phyloP scores from a whole-genome alignment of 2,113 vertebrate species.

The Tachuris rubrigastra region DNA sequence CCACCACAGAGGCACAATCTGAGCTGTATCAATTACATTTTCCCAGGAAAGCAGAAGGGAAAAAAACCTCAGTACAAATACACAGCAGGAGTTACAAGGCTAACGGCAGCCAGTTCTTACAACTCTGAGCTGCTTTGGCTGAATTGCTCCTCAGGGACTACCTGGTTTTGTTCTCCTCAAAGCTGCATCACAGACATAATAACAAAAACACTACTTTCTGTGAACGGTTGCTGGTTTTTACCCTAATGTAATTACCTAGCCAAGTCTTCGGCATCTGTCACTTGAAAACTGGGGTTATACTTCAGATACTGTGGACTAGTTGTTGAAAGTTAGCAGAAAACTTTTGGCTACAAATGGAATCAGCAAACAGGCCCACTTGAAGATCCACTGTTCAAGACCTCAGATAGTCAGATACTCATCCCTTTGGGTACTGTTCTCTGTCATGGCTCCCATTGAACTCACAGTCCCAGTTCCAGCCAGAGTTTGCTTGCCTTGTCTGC shows the following conservation, averaged over 20 bases:
- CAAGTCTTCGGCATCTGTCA: not conserved
- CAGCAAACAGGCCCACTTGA: not conserved
- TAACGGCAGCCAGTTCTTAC: not conserved
- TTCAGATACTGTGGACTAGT: not conserved
- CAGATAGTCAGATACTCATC: accelerated
- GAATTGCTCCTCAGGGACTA: not conserved
- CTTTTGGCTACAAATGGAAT: not conserved
- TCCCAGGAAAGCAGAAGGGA: not conserved
- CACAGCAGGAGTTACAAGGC: not conserved
- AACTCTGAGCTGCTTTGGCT: not conserved
- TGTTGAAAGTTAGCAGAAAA: not conserved
- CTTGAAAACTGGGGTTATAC: not conserved
- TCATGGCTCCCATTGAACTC: not conserved
- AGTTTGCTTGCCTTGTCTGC: not conserved
- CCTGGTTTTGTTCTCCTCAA: not conserved
- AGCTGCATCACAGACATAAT: not conserved
- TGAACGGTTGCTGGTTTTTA: not conserved
- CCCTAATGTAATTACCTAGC: not conserved
- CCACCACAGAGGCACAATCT: not conserved
- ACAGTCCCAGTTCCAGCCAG: not conserved
- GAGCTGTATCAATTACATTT: not conserved
- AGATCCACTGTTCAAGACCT: not conserved
- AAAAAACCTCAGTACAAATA: not conserved
- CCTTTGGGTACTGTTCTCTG: not conserved
- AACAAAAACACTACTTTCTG: not conserved